Base-by-base conservation (phyloP, 2,888 invertebrate species). In the Celastrina argiolus region DNA sequence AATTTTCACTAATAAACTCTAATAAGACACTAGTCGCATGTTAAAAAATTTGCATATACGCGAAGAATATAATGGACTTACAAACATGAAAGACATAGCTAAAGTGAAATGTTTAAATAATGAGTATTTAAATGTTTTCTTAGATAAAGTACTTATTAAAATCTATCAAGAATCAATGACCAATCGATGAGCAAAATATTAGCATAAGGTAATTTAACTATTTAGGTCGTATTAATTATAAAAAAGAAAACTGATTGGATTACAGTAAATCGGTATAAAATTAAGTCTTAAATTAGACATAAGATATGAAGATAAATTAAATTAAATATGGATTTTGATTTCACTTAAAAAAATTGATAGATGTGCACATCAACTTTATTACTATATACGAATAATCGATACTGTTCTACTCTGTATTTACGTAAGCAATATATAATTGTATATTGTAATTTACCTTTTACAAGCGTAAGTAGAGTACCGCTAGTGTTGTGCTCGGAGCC, bases 401-500 rank as follows among this genome's bases (percentile, higher is more conserved):
- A 36, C n/a, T n/a, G n/a, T 36, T 36, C 12, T 7, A 36, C 36
- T 36, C 36, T 36, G 36, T 12, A 36, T 36, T 36, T 36, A 36
- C 36, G 5, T 31, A 31, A 7, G 31, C 4, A 5, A 31, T 31
- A 5, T 1, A 36, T 36, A n/a, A n/a, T n/a, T n/a, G n/a, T 36
- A 12, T 36, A 36, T 8, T 2, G 36, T 12, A 8, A 36, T 36
- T 36, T 36, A 36, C 36, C 8, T 36, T 36, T 42, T 7, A 42
- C n/a, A 42, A 42, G 42, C 42, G 16, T 42, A 42, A 18, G 45
- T 45, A 45, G 45, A 45, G 18, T 45, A 45, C 45, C 45, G 45
- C 45, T 45, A 18, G 18, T 18, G 16, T 42, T 42, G 41, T 42
- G 7, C 41, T 31, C 5, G 31, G 6, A 31, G 31, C 4, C 41